Base-by-base conservation (phyloP, 2,113 vertebrate genomes). In the Pelvicachromis taeniatus region DNA sequence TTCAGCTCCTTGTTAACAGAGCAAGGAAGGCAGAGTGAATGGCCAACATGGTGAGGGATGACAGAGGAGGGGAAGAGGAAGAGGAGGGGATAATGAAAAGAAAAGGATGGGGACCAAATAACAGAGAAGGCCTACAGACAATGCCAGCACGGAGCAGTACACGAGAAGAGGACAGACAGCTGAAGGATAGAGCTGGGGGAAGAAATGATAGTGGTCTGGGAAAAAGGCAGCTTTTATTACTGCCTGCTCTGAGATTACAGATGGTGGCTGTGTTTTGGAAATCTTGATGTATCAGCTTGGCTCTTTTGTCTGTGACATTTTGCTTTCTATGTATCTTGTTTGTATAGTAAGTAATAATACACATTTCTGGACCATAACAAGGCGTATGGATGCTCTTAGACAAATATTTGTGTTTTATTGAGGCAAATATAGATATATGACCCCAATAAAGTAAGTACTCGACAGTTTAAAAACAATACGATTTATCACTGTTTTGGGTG, bases 1-100 rank as follows among this genome's bases (percentile, higher is more conserved):
- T 53, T 50, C 81, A 85, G 83, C 68, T 75, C 31, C 65, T 21
- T 65, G 58, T 87, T 92, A 84, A 86, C 81, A 89, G 83, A 87
- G 84, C 54, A 56, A 88, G 80, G 56, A 63, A 55, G 45, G 81
- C 80, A 83, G 53, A 42, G 23, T 21, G 21, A 84, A 17, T 23
- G 7, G 85, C 78, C 52, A 84, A 65, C 53, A 16, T 2, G 52
- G 82, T 16, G 77, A 82, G 68, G 86, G 78, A 77, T 40, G 88
- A 82, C 40, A 61, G 82, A 82, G 55, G 2, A 52, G 83, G 26
- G 50, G 58, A 78, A 55, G 82, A 35, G 58, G 77, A 48, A 55
- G 81, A 78, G 55, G 68, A 84, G 52, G 50, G 38, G 52, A 81
- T 58, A 48, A 83, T 35, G 29, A 78, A 73, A 31, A 54, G 23